Conservation (phyloP, 2,113 vertebrate genomes). For the Scolopax mira region DNA sequence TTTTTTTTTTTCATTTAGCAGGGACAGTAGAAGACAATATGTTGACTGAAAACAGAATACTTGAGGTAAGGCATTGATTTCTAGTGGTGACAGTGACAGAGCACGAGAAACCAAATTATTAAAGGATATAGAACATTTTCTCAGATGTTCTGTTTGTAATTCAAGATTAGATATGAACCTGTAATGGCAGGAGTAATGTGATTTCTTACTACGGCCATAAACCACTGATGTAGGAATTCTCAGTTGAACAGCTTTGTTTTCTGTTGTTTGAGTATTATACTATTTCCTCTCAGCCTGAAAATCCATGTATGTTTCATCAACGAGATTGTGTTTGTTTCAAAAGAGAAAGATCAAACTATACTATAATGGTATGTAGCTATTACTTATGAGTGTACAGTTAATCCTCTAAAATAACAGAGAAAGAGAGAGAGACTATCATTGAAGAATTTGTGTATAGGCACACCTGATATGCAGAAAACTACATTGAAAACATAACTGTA, state of each 20-base stretch:
- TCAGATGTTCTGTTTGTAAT: neutral
- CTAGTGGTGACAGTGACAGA: neutral
- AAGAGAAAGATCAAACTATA: neutral
- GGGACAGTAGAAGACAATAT: neutral
- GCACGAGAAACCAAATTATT: neutral
- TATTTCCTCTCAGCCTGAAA: neutral
- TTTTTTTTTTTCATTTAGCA: neutral
- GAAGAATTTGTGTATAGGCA: neutral
- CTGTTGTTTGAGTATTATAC: neutral
- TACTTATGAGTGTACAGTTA: neutral
- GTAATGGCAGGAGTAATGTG: neutral
- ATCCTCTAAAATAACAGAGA: neutral
- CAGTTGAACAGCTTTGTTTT: neutral
- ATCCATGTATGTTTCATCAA: neutral
- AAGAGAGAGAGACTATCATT: neutral
- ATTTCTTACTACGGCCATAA: neutral
- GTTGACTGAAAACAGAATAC: neutral
- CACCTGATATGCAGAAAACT: neutral
- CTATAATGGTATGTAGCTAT: neutral
- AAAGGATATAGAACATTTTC: neutral
- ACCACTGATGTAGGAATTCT: neutral
- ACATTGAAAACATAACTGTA: neutral
- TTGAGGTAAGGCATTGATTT: neutral
- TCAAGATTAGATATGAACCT: neutral
- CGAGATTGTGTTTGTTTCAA: neutral